phyloP scores from a whole-genome alignment of 2,888 invertebrate genomes.

The Apomyelois bistriatella region DNA sequence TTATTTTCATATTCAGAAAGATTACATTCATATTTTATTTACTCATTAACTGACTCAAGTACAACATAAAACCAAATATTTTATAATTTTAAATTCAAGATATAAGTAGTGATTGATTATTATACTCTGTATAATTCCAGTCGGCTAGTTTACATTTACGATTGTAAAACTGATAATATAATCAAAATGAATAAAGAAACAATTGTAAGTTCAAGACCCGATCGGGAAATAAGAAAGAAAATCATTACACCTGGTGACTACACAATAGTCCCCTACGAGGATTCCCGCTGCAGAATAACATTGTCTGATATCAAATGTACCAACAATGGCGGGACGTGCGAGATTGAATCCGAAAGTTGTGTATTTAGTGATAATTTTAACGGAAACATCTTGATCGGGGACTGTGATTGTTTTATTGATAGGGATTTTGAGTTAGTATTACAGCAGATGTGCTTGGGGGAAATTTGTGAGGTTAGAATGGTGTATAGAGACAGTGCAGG shows the following conservation, averaged over 20 bases:
- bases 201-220: slow-evolving; percentile 48
- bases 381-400: slow-evolving; percentile 72
- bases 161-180: too few relatives aligned
- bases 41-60: too few relatives aligned
- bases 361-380: slow-evolving; percentile 57
- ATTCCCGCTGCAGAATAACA: slow-evolving; percentile 59
- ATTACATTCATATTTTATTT: too few relatives aligned
- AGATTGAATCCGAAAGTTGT: slow-evolving; percentile 52
- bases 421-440: slow-evolving; percentile 75
- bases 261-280: slow-evolving; percentile 63
- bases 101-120: too few relatives aligned
- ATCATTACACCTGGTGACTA: slow-evolving; percentile 60
- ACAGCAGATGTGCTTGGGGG: slow-evolving; percentile 74
- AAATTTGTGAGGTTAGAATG: slow-evolving; percentile 59
- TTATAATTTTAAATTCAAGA: too few relatives aligned
- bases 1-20: too few relatives aligned
- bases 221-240: slow-evolving; percentile 61
- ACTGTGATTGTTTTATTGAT: slow-evolving; percentile 69
- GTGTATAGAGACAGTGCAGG: slow-evolving; percentile 49
- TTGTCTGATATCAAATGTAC: slow-evolving; percentile 50
- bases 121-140: too few relatives aligned
- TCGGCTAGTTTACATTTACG: too few relatives aligned
- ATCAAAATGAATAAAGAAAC: slow-evolving; percentile 47
- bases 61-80: too few relatives aligned
- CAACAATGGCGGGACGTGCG: slow-evolving; percentile 40